A percentile compares a stretch with the other conserved stretches of the same genome.
Conservation (phyloP, 2,797 vertebrate genomes). For the Sorex maritimensis region DNA sequence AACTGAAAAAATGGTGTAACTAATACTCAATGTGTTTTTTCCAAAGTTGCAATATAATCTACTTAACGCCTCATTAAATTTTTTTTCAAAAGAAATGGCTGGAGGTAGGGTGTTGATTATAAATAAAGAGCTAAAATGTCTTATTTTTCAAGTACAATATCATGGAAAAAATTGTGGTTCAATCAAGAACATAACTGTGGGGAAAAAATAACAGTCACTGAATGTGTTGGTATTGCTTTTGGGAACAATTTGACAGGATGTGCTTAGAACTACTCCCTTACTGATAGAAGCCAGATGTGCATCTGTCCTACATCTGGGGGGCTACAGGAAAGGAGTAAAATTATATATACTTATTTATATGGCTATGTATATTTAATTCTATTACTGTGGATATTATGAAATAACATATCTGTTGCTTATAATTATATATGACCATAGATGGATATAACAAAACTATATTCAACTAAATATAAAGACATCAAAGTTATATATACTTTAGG, state of each 20-base stretch:
- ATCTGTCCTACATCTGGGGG: conserved; percentile 65
- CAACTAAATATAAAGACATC: conserved; percentile 3
- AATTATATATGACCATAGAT: neutral
- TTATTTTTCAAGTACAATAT: conserved; percentile 81
- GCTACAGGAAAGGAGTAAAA: neutral
- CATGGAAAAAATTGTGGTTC: conserved; percentile 85
- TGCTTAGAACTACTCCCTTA: conserved; percentile 80
- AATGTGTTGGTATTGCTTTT: conserved; percentile 82
- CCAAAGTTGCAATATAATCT: conserved; percentile 63
- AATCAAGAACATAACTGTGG: conserved; percentile 84
- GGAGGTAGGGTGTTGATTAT: conserved; percentile 63
- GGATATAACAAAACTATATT: neutral
- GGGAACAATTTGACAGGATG: conserved; percentile 84
- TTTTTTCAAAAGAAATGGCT: conserved; percentile 61
- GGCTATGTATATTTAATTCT: neutral
- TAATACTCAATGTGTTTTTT: conserved; percentile 45
- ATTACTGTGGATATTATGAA: neutral
- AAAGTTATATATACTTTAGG: conserved; percentile 1
- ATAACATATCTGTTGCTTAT: neutral
- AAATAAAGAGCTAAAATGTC: conserved; percentile 73
- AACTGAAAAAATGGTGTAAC: conserved; percentile 42
- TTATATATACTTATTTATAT: conserved; percentile 9
- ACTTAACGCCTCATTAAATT: conserved; percentile 56
- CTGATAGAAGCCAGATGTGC: conserved; percentile 85
- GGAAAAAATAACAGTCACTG: conserved; percentile 73